Percentiles rank a stretch among this genome's conserved stretches.
Evolutionary conservation across 2,888 invertebrate genomes (phyloP).

Genomic region (Dasypogon diadema): DNA sequence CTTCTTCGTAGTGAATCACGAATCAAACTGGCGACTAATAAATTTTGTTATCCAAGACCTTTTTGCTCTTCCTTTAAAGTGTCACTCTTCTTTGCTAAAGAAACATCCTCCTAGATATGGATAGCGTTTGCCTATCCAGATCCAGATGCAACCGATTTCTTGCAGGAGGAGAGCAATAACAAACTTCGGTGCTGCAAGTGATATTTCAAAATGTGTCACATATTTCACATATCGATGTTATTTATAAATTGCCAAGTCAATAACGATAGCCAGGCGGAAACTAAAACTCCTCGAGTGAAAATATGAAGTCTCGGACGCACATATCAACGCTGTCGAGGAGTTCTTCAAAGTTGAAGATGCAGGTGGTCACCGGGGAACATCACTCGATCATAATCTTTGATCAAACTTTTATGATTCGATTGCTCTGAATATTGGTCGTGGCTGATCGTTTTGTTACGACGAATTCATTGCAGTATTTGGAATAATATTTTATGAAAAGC

Average conservation of each 20-base stretch:
- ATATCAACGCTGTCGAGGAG: background rate
- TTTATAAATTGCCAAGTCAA: conserved; percentile 6
- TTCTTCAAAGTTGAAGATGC: conserved; percentile 2
- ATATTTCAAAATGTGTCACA: conserved; percentile 15
- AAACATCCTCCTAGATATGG: no score
- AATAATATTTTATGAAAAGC: no score
- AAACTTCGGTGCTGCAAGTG: background rate
- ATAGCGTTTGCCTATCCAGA: no score
- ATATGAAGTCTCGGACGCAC: background rate
- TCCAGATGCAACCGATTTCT: no score
- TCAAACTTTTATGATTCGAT: background rate
- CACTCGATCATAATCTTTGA: background rate
- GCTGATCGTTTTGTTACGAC: background rate
- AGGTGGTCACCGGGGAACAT: background rate
- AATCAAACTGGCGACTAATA: no score
- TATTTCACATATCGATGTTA: conserved; percentile 10
- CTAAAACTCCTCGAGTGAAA: background rate
- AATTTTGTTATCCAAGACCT: no score
- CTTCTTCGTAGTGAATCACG: no score
- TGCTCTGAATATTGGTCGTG: background rate
- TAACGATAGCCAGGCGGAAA: background rate
- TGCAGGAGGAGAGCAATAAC: no score
- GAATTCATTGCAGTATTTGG: background rate
- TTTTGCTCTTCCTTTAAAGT: no score
- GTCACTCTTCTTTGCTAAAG: no score